phyloP scores from a whole-genome alignment of 2,797 vertebrate genomes.

The Pyrocephalus nanus region DNA sequence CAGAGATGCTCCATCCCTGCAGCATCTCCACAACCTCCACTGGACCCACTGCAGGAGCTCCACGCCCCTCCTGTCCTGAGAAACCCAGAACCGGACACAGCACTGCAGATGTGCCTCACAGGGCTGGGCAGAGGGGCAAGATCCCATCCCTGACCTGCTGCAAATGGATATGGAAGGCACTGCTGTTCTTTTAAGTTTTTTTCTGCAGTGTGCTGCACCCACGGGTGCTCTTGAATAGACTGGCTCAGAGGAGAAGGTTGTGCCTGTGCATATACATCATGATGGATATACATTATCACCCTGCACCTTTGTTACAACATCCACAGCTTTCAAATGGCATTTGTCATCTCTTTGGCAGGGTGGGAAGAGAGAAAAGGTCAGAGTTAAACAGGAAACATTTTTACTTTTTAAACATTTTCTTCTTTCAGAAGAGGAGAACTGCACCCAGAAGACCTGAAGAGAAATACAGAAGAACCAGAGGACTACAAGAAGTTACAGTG shows the following conservation, averaged over 20 bases:
- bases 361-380: not conserved
- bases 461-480: not conserved
- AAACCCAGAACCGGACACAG: not conserved
- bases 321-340: not conserved
- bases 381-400: not conserved
- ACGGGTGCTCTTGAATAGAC: not conserved
- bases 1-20: not conserved
- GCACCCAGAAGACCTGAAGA: not conserved
- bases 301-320: not conserved
- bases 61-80: not conserved
- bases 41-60: not conserved
- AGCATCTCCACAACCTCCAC: accelerated
- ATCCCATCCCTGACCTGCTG: not conserved
- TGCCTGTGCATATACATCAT: not conserved
- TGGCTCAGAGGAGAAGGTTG: not conserved
- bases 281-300: not conserved
- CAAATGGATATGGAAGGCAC: not conserved
- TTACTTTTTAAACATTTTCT: not conserved
- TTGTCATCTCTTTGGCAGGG: not conserved
- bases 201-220: not conserved
- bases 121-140: not conserved
- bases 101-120: not conserved
- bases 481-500: not conserved
- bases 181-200: not conserved
- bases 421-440: not conserved